phyloP scores from a whole-genome alignment of 2,113 vertebrate genomes.

The Thomomys bottae region DNA sequence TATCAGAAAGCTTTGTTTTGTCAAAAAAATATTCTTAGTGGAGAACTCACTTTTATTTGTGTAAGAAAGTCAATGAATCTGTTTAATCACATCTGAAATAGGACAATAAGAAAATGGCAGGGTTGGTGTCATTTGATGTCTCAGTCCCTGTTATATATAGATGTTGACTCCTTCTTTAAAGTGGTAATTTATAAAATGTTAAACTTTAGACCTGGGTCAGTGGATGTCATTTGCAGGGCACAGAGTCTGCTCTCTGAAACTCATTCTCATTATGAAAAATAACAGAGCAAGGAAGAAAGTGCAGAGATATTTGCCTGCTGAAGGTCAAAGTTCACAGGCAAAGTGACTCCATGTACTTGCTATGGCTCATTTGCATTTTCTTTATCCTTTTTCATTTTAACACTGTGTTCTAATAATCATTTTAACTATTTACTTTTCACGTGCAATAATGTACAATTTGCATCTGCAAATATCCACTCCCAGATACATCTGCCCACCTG shows the following conservation, averaged over 20 bases:
- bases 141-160: slow-evolving; percentile 20
- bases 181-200: slow-evolving; percentile 63
- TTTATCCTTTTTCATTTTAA: slow-evolving; percentile 68
- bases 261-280: slow-evolving; percentile 72
- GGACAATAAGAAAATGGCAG: slow-evolving; percentile 57
- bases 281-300: slow-evolving; percentile 47
- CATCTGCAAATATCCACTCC: slow-evolving; percentile 78
- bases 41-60: background rate
- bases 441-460: slow-evolving; percentile 77
- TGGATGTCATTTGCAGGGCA: slow-evolving; percentile 54
- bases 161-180: slow-evolving; percentile 44
- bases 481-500: slow-evolving; percentile 65
- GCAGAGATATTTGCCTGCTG: background rate
- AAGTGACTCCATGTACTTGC: slow-evolving; percentile 46
- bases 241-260: slow-evolving; percentile 32
- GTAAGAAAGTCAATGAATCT: slow-evolving; percentile 39
- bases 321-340: slow-evolving; percentile 63
- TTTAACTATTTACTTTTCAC: slow-evolving; percentile 76
- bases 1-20: background rate
- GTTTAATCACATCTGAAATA: slow-evolving; percentile 60
- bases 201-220: slow-evolving; percentile 55
- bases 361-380: slow-evolving; percentile 70
- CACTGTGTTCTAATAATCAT: slow-evolving; percentile 70
- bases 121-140: slow-evolving; percentile 63
- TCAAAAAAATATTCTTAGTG: background rate